Evolutionary conservation across 2,113 vertebrate species (phyloP).

Genomic region (Etia nguti): DNA sequence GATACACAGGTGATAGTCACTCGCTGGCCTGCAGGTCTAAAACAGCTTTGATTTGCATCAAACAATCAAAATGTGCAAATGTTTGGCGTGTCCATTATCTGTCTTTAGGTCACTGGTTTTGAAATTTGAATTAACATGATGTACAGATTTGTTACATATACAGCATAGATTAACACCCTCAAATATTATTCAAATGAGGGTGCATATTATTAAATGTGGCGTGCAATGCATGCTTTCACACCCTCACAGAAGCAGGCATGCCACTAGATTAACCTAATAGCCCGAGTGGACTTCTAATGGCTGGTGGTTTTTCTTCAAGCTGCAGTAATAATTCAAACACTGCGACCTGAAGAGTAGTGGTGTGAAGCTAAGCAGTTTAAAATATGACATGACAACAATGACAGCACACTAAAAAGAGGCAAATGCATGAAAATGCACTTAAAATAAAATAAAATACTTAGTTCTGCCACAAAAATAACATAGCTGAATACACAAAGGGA

Average conservation of each 20-base stretch:
- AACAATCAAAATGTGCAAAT: neutral
- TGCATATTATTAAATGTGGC: neutral
- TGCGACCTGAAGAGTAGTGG: fast-evolving
- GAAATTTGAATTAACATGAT: neutral
- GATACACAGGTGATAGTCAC: neutral
- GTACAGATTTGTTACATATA: neutral
- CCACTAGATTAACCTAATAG: neutral
- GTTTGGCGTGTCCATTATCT: fast-evolving
- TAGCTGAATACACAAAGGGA: neutral
- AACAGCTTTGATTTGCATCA: neutral
- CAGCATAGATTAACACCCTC: neutral
- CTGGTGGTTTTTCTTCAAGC: neutral
- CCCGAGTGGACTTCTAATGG: fast-evolving
- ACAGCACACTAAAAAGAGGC: neutral
- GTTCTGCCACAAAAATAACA: neutral
- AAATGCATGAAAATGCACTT: neutral
- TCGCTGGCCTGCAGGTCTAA: neutral
- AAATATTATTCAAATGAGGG: neutral
- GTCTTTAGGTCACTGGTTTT: neutral
- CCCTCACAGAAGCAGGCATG: neutral
- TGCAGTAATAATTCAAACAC: neutral
- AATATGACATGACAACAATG: neutral
- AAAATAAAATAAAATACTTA: neutral
- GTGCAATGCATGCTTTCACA: neutral
- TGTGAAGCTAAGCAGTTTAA: neutral